Conservation (phyloP, 2,797 vertebrate genomes). For the Merluccius polli region DNA sequence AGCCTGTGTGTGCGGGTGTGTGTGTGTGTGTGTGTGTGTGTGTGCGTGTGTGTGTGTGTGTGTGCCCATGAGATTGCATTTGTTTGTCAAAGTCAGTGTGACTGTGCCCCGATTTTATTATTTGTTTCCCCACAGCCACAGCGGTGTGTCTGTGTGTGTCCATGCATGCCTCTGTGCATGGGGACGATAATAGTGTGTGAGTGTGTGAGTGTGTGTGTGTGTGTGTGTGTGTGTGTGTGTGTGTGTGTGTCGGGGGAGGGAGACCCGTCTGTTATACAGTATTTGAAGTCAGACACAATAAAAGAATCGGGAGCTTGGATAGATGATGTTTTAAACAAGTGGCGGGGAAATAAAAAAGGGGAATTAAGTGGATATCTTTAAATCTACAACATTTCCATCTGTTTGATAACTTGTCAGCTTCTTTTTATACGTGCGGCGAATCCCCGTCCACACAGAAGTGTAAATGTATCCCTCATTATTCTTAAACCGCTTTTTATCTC, state of each 20-base stretch:
- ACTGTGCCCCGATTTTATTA: not conserved
- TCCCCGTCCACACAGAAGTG: slow-evolving; percentile 7
- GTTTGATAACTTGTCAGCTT: slow-evolving; percentile 34
- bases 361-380: slow-evolving; percentile 3
- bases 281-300: slow-evolving; percentile 5
- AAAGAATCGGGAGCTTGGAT: not conserved
- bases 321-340: slow-evolving; percentile 2
- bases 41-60: slow-evolving; percentile 3
- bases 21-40: not conserved
- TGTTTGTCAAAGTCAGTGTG: slow-evolving; percentile 11
- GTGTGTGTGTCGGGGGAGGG: slow-evolving; percentile 11
- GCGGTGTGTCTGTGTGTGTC: slow-evolving; percentile 9
- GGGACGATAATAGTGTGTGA: too few species aligned
- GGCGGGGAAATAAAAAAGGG: not conserved
- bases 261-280: not conserved
- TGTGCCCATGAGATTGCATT: slow-evolving; percentile 14
- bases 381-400: slow-evolving; percentile 2
- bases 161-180: slow-evolving; percentile 30
- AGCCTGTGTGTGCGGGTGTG: slow-evolving; percentile 37
- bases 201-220: slow-evolving; percentile 30
- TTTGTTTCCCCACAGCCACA: not conserved
- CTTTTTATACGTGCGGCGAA: slow-evolving; percentile 35
- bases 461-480: not conserved
- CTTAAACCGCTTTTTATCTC: not conserved
- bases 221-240: slow-evolving; percentile 64